Percentiles rank a stretch among this genome's conserved stretches.
Evolutionary conservation across 2,888 invertebrate species (phyloP).

Genomic region (Meiosimyza platycephala): DNA sequence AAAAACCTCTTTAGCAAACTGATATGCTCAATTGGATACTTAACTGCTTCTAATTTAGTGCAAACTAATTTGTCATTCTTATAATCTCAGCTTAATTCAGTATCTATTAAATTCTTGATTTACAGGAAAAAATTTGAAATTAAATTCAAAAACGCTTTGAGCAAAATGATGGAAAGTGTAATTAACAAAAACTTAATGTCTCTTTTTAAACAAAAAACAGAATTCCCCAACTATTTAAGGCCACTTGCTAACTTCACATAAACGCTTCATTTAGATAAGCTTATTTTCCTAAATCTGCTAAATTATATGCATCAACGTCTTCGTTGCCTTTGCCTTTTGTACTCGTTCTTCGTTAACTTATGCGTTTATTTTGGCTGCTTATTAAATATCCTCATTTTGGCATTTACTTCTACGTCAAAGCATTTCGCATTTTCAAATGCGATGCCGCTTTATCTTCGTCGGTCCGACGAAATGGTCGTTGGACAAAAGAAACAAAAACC

Average conservation of each 20-base stretch:
- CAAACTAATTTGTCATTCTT: no score
- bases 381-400: constrained; percentile 30
- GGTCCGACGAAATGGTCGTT: no score
- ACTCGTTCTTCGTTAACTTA: constrained; percentile 1
- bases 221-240: background rate
- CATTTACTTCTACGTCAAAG: constrained; percentile 10
- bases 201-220: no score
- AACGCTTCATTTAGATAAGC: constrained; percentile 25
- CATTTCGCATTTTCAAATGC: background rate
- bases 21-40: no score
- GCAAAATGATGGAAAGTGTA: no score
- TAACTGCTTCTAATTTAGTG: no score
- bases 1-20: no score
- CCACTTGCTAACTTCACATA: constrained; percentile 20
- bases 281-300: constrained; percentile 19
- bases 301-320: background rate
- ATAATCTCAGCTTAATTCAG: no score
- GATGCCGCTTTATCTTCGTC: constrained; percentile 15
- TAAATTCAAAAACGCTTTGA: no score
- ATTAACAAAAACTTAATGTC: no score
- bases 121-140: no score
- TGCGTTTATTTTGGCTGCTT: constrained; percentile 1
- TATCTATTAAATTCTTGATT: no score
- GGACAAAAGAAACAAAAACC: background rate
- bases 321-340: background rate